A percentile compares a stretch with the other conserved stretches of the same genome.
phyloP scores from a whole-genome alignment of 2,888 invertebrate genomes.

The Andrena haemorrhoa region DNA sequence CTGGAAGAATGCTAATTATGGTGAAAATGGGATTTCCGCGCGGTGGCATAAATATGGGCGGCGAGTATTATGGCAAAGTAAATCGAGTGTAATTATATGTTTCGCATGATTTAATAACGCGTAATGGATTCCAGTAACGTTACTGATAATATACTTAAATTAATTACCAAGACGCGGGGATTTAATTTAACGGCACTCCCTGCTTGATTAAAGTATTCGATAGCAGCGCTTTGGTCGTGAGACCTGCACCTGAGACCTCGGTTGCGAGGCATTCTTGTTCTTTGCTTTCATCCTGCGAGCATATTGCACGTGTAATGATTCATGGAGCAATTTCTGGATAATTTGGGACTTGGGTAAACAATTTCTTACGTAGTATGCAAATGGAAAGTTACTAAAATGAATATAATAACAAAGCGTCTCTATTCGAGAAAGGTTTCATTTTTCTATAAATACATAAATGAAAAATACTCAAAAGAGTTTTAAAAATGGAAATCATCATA shows the following conservation, averaged over 20 bases:
- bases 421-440: too few species aligned
- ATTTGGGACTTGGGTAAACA: background rate
- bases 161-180: slow-evolving; percentile 26
- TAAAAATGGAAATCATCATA: too few species aligned
- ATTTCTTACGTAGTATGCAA: background rate
- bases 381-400: background rate
- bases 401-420: too few species aligned
- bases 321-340: background rate
- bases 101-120: background rate
- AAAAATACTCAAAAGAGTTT: too few species aligned
- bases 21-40: background rate
- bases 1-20: background rate
- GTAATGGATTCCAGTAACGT: background rate
- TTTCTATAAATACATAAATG: too few species aligned
- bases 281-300: slow-evolving; percentile 3
- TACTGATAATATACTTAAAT: slow-evolving; percentile 27
- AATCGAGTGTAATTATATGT: background rate
- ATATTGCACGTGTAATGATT: background rate
- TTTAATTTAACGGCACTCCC: slow-evolving; percentile 42
- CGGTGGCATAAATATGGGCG: too few species aligned
- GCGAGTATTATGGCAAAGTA: background rate
- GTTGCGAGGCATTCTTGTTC: background rate
- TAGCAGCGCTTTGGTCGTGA: background rate
- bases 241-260: slow-evolving; percentile 39
- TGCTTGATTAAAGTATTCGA: slow-evolving; percentile 49